Conservation (phyloP, 1,140 invertebrate genomes). For the Drosophila malerkotliana region DNA sequence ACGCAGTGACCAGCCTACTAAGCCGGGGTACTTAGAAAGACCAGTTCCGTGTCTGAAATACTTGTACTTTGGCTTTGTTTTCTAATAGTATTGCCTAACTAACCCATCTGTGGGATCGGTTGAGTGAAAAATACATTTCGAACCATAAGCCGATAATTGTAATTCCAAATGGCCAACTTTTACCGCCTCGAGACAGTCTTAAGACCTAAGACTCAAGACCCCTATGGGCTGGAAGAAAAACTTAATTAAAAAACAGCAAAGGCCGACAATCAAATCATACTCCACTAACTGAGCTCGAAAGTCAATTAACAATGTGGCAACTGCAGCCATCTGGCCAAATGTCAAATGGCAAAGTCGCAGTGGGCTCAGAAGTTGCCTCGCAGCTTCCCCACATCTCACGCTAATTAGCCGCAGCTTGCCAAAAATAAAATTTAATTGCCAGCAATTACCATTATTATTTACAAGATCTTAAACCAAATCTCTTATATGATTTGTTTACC, state of each 20-base stretch:
- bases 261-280: conserved; percentile 16
- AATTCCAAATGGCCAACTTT: conserved; percentile 50
- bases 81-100: conserved; percentile 26
- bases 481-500: conserved; percentile 2
- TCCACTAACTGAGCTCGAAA: conserved; percentile 20
- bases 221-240: conserved; percentile 16
- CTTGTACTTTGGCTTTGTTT: conserved; percentile 17
- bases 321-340: conserved; percentile 22
- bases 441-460: neutral
- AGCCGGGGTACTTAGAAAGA: neutral
- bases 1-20: conserved; percentile 11
- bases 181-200: conserved; percentile 44
- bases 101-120: conserved; percentile 10
- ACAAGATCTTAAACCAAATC: neutral
- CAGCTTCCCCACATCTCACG: neutral
- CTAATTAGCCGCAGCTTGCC: neutral
- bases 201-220: neutral
- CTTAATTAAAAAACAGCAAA: conserved; percentile 57
- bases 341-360: conserved; percentile 36
- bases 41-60: conserved; percentile 34
- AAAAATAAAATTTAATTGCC: conserved; percentile 7
- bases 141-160: conserved; percentile 57
- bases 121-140: neutral
- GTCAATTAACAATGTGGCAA: conserved; percentile 46
- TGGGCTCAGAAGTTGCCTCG: conserved; percentile 8